Conservation (phyloP, 2,888 invertebrate species). For the Drosophila rellima region DNA sequence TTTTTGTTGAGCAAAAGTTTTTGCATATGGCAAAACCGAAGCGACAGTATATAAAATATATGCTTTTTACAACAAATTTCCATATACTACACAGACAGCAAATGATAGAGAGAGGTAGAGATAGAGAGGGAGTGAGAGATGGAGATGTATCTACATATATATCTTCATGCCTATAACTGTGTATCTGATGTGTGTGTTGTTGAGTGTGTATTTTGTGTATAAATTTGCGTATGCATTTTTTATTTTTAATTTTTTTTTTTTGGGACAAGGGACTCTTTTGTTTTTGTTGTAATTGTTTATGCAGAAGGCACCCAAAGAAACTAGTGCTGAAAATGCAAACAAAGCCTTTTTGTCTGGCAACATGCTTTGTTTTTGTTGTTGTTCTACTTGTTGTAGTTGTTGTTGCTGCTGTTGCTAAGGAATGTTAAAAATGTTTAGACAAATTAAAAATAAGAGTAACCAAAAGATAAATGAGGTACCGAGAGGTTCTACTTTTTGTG, state of each 20-base stretch:
- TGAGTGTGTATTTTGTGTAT: slow-evolving; percentile 55
- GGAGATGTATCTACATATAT: slow-evolving; percentile 29
- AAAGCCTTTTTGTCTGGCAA: slow-evolving; percentile 69
- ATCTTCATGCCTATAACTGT: slow-evolving; percentile 48
- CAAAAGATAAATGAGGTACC: slow-evolving; percentile 51
- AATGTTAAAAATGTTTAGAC: slow-evolving; percentile 74
- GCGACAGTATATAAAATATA: slow-evolving; percentile 78
- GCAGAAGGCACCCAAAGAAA: slow-evolving; percentile 54
- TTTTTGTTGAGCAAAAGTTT: slow-evolving; percentile 56
- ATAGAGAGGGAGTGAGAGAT: slow-evolving; percentile 7
- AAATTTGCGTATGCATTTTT: slow-evolving; percentile 78
- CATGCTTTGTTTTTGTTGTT: slow-evolving; percentile 42
- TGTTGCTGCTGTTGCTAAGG: slow-evolving; percentile 39
- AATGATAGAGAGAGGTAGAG: slow-evolving; percentile 4
- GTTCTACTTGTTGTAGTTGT: slow-evolving; percentile 27
- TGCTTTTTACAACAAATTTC: slow-evolving; percentile 70
- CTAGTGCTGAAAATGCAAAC: slow-evolving; percentile 64
- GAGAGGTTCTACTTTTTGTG: slow-evolving; percentile 1
- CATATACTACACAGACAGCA: slow-evolving; percentile 43
- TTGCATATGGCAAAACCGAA: slow-evolving; percentile 68
- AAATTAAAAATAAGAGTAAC: slow-evolving; percentile 76
- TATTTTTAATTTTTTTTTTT: slow-evolving; percentile 27
- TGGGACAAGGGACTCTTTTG: slow-evolving; percentile 37
- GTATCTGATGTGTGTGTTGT: slow-evolving; percentile 28
- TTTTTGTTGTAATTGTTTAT: slow-evolving; percentile 53